Evolutionary conservation across 2,113 vertebrate species (phyloP), one percentile per base, ranked within the genome.

Genomic region (Centropus unirufus): DNA sequence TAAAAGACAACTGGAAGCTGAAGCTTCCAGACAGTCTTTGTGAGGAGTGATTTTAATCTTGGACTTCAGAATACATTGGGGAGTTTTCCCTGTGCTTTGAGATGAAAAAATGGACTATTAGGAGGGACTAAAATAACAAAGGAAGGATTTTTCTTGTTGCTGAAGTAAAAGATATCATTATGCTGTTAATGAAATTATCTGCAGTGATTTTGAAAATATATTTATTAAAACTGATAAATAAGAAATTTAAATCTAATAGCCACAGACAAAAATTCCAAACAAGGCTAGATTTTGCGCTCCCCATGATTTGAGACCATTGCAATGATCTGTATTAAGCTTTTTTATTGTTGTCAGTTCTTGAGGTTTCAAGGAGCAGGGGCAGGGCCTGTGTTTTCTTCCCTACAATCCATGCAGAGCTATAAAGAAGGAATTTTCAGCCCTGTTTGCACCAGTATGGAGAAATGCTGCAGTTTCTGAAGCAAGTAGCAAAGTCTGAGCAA

Each of bases 41-140:
- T 88, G 74, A 92, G 70, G 95, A 94, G 34, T 49, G n/a, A n/a
- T 87, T 96, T 93, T 89, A 61, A 64, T 93, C 64, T 91, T 93
- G 52, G 42, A 61, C 55, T 95, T 91, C 1, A 72, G 30, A 75
- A 76, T 66, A 36, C 21, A 54, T 26, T 76, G 51, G 54, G 78
- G 47, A 57, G 90, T 93, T 95, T 85, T 51, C 54, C 69, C 42
- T 36, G 9, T 1, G 15, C 54, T 75, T 86, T 78, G 46, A 79
- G 49, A 78, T 49, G 26, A 87, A 91, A 77, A 63, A 83, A 46
- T 36, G 39, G 57, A 29, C 46, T 73, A 39, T 79, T 92, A 57
- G 39, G 63, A 82, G 29, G 42, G 34, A 36, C 66, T 74, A 5
- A 76, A 89, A 63, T 54, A 85, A 59, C 21, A 84, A 74, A 63